A percentile compares a stretch with the other conserved stretches of the same genome.
phyloP scores from a whole-genome alignment of 1,140 invertebrate species.

The Anastatus disparis region DNA sequence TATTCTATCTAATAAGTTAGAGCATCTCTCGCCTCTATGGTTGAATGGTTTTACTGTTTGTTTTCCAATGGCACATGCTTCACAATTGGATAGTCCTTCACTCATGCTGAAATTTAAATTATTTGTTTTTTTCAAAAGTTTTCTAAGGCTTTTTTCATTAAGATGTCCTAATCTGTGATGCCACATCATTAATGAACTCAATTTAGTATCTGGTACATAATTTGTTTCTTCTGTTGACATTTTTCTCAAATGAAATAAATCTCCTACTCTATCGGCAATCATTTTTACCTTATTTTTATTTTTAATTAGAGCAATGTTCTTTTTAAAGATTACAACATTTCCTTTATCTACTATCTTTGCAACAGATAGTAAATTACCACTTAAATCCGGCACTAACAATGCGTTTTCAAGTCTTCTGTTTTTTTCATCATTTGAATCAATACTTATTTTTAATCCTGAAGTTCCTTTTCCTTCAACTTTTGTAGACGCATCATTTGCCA shows the following conservation, averaged over 20 bases:
- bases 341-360: constrained; percentile 37
- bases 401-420: constrained; percentile 30
- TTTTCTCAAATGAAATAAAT: not conserved
- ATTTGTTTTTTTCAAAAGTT: constrained; percentile 10
- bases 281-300: not conserved
- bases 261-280: constrained; percentile 7
- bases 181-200: constrained; percentile 16
- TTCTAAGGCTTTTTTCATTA: constrained; percentile 23
- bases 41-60: constrained; percentile 22
- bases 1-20: not conserved
- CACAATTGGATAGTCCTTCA: constrained; percentile 1
- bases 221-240: constrained; percentile 1
- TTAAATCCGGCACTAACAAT: constrained; percentile 44
- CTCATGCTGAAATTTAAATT: constrained; percentile 5
- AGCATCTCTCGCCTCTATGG: not conserved
- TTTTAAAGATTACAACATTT: constrained; percentile 26
- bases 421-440: not conserved
- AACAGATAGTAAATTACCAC: constrained; percentile 42
- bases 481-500: not conserved
- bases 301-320: constrained; percentile 3
- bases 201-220: not conserved
- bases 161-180: constrained; percentile 35
- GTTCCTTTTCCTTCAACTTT: constrained; percentile 3
- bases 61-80: constrained; percentile 28
- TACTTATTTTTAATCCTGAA: not conserved